Conservation (phyloP, 2,797 vertebrate genomes). For the Scyliorhinus canicula region DNA sequence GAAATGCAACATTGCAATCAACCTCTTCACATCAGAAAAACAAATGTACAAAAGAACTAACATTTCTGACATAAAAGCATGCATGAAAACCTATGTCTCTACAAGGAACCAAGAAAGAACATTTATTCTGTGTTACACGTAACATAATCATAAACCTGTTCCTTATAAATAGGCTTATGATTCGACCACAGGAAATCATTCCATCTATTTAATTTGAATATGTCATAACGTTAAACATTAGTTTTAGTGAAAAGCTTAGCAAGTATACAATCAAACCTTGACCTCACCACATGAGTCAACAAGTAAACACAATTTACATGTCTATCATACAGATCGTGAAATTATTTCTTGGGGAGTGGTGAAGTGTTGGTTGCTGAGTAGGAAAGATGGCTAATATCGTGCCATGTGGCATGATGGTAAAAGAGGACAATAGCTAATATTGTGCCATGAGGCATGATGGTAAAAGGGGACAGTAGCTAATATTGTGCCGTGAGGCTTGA, state of each 20-base stretch:
- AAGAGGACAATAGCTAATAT: no score
- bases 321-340: not conserved
- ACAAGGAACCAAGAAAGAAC: not conserved
- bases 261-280: not conserved
- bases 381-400: no score
- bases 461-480: no score
- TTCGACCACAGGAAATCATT: not conserved
- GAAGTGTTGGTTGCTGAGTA: not conserved
- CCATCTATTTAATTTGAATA: not conserved
- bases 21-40: not conserved
- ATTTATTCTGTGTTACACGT: not conserved
- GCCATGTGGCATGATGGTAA: no score
- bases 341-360: not conserved
- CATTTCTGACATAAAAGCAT: not conserved
- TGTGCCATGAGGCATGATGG: no score
- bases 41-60: not conserved
- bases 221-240: not conserved
- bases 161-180: not conserved
- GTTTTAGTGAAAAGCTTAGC: not conserved
- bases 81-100: not conserved
- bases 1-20: constrained; percentile 7
- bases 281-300: not conserved
- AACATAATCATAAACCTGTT: not conserved
- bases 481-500: no score
- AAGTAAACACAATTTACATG: not conserved